Evolutionary conservation across 2,113 vertebrate genomes (phyloP).

Genomic region (Nettapus auritus): DNA sequence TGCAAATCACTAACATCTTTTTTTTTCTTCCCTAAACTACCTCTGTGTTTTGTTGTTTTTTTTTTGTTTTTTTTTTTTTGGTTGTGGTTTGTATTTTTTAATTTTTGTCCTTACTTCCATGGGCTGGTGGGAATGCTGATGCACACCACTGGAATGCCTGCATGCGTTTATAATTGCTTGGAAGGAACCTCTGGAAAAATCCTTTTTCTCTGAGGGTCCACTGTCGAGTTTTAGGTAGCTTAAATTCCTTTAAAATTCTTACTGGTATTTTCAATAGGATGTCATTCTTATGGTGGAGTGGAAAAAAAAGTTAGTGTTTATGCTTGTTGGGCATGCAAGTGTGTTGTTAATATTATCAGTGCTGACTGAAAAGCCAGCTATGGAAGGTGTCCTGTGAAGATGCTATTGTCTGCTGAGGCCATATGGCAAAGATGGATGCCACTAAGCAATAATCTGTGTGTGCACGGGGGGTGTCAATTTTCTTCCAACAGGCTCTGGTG

Average conservation of each 20-base stretch:
- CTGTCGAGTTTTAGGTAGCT: background rate
- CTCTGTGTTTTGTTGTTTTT: background rate
- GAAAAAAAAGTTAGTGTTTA: background rate
- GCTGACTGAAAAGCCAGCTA: background rate
- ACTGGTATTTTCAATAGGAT: background rate
- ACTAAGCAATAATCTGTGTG: background rate
- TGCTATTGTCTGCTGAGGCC: background rate
- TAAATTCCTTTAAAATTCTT: background rate
- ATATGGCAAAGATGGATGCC: background rate
- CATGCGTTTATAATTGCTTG: constrained; percentile 6
- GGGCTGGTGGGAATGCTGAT: background rate
- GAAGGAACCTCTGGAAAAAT: background rate
- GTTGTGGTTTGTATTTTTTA: background rate
- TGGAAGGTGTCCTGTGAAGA: background rate
- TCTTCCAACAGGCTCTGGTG: constrained; percentile 83
- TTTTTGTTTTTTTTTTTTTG: too few species aligned
- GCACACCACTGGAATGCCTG: constrained; percentile 37
- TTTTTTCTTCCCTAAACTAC: background rate
- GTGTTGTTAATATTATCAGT: background rate
- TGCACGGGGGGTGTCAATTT: background rate
- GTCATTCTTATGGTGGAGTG: background rate
- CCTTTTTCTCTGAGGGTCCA: background rate
- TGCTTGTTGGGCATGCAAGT: background rate
- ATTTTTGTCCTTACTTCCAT: background rate
- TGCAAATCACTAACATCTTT: background rate